Evolutionary conservation across 2,113 vertebrate species (phyloP).

Genomic region (Dissostichus mawsoni): DNA sequence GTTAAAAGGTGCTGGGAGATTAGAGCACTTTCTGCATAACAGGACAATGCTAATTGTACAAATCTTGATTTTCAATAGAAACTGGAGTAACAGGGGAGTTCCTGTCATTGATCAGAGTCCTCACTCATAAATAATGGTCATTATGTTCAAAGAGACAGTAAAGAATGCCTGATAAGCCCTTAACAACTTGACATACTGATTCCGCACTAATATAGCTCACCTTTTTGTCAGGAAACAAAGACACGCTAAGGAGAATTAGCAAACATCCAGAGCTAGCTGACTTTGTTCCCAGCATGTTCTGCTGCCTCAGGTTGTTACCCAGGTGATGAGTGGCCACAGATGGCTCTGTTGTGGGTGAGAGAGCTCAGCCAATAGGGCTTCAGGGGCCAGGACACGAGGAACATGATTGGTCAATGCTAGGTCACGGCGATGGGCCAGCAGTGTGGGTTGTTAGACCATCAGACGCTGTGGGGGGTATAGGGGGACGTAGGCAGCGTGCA

Average conservation of each 20-base stretch:
- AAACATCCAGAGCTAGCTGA: conserved; percentile 53
- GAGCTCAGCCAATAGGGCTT: conserved; percentile 70
- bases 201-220: not conserved
- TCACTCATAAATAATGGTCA: not conserved
- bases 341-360: conserved; percentile 73
- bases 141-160: conserved; percentile 4
- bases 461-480: conserved; percentile 55
- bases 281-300: conserved; percentile 56
- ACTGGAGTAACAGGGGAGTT: not conserved
- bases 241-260: conserved; percentile 24
- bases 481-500: conserved; percentile 9
- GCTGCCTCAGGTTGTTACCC: conserved; percentile 73
- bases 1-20: conserved; percentile 20
- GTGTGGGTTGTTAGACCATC: conserved; percentile 59
- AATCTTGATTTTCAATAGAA: not conserved
- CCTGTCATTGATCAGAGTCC: conserved; percentile 10
- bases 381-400: conserved; percentile 38
- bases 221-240: conserved; percentile 25
- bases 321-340: conserved; percentile 78
- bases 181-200: not conserved
- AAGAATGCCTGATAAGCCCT: not conserved
- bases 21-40: not conserved
- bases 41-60: not conserved
- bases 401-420: conserved; percentile 70
- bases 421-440: conserved; percentile 54